phyloP scores from a whole-genome alignment of 2,888 invertebrate genomes.

The Norana najaformis region DNA sequence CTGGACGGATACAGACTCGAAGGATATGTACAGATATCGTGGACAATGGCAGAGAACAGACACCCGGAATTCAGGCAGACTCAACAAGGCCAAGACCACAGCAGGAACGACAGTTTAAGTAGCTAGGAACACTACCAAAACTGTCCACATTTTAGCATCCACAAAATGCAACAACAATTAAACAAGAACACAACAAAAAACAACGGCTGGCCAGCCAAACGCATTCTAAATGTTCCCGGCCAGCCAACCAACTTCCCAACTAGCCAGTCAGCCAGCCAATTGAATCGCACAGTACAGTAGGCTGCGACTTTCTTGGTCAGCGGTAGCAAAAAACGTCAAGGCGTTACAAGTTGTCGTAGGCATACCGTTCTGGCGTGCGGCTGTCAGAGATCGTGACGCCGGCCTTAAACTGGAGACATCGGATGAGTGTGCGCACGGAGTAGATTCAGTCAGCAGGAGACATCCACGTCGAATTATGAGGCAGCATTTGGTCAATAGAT shows the following conservation, averaged over 20 bases:
- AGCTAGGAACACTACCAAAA: neutral
- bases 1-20: neutral
- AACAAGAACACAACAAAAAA: neutral
- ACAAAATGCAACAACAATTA: neutral
- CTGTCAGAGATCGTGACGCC: conserved; percentile 38
- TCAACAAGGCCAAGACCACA: neutral
- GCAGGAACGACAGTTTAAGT: neutral
- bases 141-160: neutral
- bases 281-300: conserved; percentile 2
- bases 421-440: neutral
- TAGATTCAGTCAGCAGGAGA: conserved; percentile 10
- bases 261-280: neutral
- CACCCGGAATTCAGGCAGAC: too few species aligned
- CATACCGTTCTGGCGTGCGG: conserved; percentile 39
- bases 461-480: conserved; percentile 15
- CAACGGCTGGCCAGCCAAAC: neutral
- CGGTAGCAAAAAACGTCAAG: conserved; percentile 8
- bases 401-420: conserved; percentile 33
- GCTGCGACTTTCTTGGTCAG: neutral
- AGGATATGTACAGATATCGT: neutral
- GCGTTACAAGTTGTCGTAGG: conserved; percentile 22
- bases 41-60: neutral
- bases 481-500: conserved; percentile 22
- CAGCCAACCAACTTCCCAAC: neutral
- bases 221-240: neutral